Percentiles rank a stretch among this genome's conserved stretches.
Conservation (phyloP, 1,140 invertebrate species). For the Oryctes rhinoceros region DNA sequence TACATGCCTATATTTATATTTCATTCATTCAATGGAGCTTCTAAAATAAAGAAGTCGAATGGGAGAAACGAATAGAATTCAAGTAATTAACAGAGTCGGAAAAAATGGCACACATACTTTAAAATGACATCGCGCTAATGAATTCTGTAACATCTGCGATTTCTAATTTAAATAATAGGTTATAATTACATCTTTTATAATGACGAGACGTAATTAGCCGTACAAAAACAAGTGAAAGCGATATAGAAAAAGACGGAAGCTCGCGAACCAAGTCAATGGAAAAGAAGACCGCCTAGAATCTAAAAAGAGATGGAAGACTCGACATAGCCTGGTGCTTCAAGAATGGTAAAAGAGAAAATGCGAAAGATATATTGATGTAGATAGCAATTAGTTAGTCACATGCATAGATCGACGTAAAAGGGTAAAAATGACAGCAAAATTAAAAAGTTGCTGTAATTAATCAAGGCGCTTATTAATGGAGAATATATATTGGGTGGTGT, state of each 20-base stretch:
- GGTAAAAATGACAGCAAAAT: too few species aligned
- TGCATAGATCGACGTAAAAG: too few species aligned
- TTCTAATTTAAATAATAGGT: constrained; percentile 12
- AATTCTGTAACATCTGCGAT: neutral
- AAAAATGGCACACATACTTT: constrained; percentile 15
- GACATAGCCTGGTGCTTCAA: too few species aligned
- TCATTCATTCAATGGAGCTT: neutral
- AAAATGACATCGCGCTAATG: neutral
- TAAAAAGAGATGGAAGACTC: too few species aligned
- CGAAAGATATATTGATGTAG: too few species aligned
- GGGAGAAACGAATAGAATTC: neutral
- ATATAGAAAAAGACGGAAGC: neutral
- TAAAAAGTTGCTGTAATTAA: too few species aligned
- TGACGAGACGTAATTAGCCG: neutral
- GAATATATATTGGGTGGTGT: too few species aligned
- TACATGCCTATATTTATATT: neutral
- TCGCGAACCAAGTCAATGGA: neutral
- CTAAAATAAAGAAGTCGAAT: neutral
- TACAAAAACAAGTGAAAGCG: constrained; percentile 4
- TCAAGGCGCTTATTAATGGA: too few species aligned
- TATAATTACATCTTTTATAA: constrained; percentile 1
- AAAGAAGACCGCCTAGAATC: too few species aligned
- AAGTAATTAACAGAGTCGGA: neutral
- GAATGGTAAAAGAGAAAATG: too few species aligned
- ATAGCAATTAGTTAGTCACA: too few species aligned